phyloP scores from a whole-genome alignment of 2,888 invertebrate genomes.

The Dasysyrphus albostriatus region DNA sequence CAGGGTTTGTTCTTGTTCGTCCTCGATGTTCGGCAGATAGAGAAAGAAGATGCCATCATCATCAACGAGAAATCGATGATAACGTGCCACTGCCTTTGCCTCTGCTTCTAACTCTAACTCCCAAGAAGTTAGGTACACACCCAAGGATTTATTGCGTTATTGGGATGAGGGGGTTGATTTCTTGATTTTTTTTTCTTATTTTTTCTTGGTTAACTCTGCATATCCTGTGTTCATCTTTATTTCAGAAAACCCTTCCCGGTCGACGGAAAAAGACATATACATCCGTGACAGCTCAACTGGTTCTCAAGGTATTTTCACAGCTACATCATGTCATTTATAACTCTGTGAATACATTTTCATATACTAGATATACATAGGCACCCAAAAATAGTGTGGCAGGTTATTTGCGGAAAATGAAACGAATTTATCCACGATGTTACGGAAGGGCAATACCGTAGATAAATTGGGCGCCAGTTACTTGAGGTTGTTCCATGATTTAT shows the following conservation, averaged over 20 bases:
- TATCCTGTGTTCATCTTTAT: constrained; percentile 58
- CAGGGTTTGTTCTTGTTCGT: constrained; percentile 38
- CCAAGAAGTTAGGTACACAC: constrained; percentile 7
- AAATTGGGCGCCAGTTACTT: constrained; percentile 48
- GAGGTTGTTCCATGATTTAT: constrained; percentile 53
- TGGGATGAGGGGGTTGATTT: constrained; percentile 54
- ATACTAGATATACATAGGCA: too few relatives aligned
- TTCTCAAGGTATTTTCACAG: constrained; percentile 45
- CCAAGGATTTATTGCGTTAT: constrained; percentile 50
- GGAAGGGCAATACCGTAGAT: constrained; percentile 3
- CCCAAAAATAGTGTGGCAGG: constrained; percentile 39
- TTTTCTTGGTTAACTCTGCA: constrained; percentile 43
- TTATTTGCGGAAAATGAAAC: constrained; percentile 23
- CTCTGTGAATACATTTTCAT: constrained; percentile 26
- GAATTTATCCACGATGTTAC: neutral
- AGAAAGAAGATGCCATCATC: constrained; percentile 44
- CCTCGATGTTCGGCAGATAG: constrained; percentile 11
- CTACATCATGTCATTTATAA: constrained; percentile 10
- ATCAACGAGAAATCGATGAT: constrained; percentile 55
- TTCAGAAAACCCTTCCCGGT: neutral
- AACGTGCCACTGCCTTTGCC: constrained; percentile 32
- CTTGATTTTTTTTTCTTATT: constrained; percentile 13
- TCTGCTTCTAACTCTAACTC: neutral
- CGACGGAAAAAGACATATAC: constrained; percentile 18
- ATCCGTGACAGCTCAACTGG: constrained; percentile 44